phyloP scores from a whole-genome alignment of 1,140 invertebrate species.

The Pentalonia nigronervosa region DNA sequence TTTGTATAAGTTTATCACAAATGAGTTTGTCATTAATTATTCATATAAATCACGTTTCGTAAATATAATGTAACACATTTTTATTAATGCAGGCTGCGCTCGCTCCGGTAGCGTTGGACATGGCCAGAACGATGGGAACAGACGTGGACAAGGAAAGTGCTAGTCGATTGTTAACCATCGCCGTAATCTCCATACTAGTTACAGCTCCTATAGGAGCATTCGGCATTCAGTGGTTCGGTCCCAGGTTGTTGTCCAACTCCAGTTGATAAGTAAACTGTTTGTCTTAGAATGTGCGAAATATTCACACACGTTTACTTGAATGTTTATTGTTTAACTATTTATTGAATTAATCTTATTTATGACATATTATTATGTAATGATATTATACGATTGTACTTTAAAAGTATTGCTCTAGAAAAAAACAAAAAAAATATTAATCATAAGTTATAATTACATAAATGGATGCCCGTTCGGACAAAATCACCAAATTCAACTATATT shows the following conservation, averaged over 20 bases:
- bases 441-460: neutral
- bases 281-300: neutral
- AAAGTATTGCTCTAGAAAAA: neutral
- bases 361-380: neutral
- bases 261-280: neutral
- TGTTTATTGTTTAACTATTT: neutral
- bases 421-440: neutral
- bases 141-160: conserved; percentile 61
- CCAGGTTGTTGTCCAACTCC: conserved; percentile 63
- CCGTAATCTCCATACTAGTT: conserved; percentile 76
- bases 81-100: conserved; percentile 68
- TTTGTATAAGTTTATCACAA: neutral
- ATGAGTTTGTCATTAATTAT: neutral
- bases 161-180: conserved; percentile 71
- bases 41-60: neutral
- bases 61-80: conserved; percentile 35
- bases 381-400: neutral
- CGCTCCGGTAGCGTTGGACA: conserved; percentile 70
- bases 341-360: neutral
- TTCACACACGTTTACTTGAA: neutral
- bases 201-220: conserved; percentile 75
- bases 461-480: neutral
- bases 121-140: conserved; percentile 64
- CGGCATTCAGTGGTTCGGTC: conserved; percentile 66
- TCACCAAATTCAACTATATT: neutral